Percentiles rank a stretch among this genome's conserved stretches.
phyloP scores from a whole-genome alignment of 2,888 invertebrate genomes.

The Parnassius orleans region DNA sequence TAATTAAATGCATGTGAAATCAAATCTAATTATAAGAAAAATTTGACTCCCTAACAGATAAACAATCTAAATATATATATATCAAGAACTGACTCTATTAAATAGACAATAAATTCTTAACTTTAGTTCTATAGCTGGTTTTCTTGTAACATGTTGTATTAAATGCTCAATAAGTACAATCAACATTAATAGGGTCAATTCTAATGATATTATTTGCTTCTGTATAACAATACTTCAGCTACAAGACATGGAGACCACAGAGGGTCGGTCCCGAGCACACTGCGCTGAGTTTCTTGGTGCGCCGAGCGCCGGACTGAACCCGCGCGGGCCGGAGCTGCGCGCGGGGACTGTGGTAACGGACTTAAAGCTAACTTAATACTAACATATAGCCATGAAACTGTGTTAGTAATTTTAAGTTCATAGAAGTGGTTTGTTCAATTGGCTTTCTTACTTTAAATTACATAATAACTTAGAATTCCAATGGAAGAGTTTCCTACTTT shows the following conservation, averaged over 20 bases:
- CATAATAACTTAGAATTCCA: too few species aligned
- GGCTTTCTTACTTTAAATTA: too few species aligned
- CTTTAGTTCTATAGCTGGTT: too few species aligned
- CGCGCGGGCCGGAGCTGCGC: conserved; percentile 70
- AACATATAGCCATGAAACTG: conserved; percentile 35
- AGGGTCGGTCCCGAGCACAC: conserved; percentile 39
- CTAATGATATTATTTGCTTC: not conserved
- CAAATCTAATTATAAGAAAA: too few species aligned
- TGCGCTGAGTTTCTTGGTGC: conserved; percentile 66
- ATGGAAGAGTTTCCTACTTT: too few species aligned
- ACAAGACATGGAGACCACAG: conserved; percentile 13
- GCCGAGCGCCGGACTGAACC: conserved; percentile 56
- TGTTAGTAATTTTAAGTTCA: conserved; percentile 1
- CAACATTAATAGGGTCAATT: not conserved
- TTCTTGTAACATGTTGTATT: too few species aligned
- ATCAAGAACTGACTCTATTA: too few species aligned
- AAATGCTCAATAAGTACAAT: too few species aligned
- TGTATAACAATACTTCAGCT: not conserved
- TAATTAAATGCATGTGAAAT: not conserved
- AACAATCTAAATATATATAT: too few species aligned
- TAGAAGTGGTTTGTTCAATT: too few species aligned
- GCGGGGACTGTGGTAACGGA: conserved; percentile 68
- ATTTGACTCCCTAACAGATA: too few species aligned
- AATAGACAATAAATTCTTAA: too few species aligned
- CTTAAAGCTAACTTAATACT: conserved; percentile 53